Evolutionary conservation across 2,888 invertebrate genomes (phyloP).

Genomic region (Tachina grossa): DNA sequence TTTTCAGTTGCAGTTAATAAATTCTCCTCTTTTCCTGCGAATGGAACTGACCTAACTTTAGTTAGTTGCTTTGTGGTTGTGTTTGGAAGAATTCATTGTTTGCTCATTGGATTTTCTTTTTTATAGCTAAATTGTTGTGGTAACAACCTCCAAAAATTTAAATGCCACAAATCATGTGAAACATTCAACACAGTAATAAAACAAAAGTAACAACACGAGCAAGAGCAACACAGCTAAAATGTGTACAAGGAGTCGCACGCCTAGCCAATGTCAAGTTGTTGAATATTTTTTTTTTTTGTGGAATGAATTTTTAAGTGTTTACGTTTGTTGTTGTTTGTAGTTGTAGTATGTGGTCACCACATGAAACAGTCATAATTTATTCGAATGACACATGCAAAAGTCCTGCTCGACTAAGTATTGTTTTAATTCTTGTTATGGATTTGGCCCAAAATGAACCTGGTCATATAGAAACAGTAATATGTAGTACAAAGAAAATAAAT

Average conservation of each 20-base stretch:
- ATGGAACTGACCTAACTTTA: constrained; percentile 66
- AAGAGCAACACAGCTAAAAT: constrained; percentile 31
- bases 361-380: constrained; percentile 69
- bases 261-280: constrained; percentile 56
- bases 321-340: constrained; percentile 24
- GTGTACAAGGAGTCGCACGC: neutral
- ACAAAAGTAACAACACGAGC: constrained; percentile 67
- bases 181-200: constrained; percentile 70
- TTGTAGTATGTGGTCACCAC: constrained; percentile 45
- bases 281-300: constrained; percentile 50
- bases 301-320: constrained; percentile 53
- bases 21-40: constrained; percentile 27
- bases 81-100: constrained; percentile 65
- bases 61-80: constrained; percentile 31
- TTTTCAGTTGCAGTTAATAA: constrained; percentile 58
- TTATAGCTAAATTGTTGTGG: constrained; percentile 52
- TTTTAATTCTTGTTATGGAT: constrained; percentile 56
- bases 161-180: constrained; percentile 71
- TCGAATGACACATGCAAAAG: constrained; percentile 69
- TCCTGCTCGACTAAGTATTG: constrained; percentile 61
- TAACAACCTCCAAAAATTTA: constrained; percentile 68
- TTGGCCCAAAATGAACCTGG: constrained; percentile 54
- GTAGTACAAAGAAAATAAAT: constrained; percentile 30
- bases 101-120: constrained; percentile 57
- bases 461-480: constrained; percentile 8